Evolutionary conservation across 1,140 invertebrate genomes (phyloP), one percentile per base, ranked within the genome.

Genomic region (Gonatopus flavifemur): DNA sequence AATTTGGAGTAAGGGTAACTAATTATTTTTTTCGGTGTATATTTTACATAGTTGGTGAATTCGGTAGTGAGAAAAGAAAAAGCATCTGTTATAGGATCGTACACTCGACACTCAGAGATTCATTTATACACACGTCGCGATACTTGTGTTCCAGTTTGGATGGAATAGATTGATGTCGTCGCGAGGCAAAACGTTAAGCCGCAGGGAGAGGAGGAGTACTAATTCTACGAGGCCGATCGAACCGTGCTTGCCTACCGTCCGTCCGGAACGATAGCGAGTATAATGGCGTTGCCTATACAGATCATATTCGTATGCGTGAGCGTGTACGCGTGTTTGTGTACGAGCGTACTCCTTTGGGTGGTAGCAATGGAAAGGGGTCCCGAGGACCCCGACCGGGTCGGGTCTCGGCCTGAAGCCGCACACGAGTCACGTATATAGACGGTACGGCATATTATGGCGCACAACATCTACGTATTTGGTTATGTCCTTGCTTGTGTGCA

Each of bases 381-480:
- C 46, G 49, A 40, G 52, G 52, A 39, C 37, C 33, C 44, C 47
- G 46, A 45, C n/a, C 28, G 31, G 15, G 50, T 10, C 37, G 41
- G 25, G 57, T 52, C 60, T 50, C 59, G 58, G 61, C 52, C 61
- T 49, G 47, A 59, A 66, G 61, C 53, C 60, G 61, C 50, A 62
- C 55, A 66, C 67, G 62, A 60, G 67, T 70, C 69, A 71, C 69
- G 70, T 71, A 71, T n/a, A n/a, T n/a, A n/a, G n/a, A 57, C 32
- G 61, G 53, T 59, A 60, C 57, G 57, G 63, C 66, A 62, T 67
- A 68, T 72, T 69, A 68, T 72, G 62, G 67, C 63, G 62, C 66
- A 59, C 59, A 41, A 40, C 55, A n/a, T n/a, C n/a, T n/a, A n/a
- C n/a, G n/a, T n/a, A n/a, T n/a, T n/a, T n/a, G n/a, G n/a, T n/a